Evolutionary conservation across 2,888 invertebrate species (phyloP).

Genomic region (Chymomyza fuscimana): DNA sequence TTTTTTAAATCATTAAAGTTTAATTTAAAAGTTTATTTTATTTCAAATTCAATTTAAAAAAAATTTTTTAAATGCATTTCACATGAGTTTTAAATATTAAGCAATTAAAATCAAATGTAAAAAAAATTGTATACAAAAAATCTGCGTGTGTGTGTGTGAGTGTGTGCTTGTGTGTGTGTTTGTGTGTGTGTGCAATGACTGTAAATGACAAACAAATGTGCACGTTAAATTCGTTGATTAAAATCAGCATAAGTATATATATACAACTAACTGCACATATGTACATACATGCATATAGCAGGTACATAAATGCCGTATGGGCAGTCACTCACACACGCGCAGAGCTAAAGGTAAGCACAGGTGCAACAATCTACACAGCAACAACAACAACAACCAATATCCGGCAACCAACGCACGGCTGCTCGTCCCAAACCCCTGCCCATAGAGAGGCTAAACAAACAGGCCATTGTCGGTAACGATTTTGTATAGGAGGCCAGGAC

Average conservation of each 20-base stretch:
- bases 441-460: not conserved
- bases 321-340: constrained; percentile 5
- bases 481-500: not conserved
- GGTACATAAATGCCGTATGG: not conserved
- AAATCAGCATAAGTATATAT: constrained; percentile 51
- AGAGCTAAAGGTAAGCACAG: not conserved
- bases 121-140: not conserved
- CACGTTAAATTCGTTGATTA: constrained; percentile 57
- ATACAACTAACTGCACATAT: not conserved
- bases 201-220: constrained; percentile 54
- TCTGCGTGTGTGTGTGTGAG: not conserved
- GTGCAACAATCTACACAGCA: not conserved
- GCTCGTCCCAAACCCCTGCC: too few species aligned
- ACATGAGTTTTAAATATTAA: not conserved
- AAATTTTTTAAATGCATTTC: not conserved
- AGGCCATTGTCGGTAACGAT: not conserved
- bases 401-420: not conserved
- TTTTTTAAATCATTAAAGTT: not conserved
- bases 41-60: not conserved
- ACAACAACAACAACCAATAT: not conserved
- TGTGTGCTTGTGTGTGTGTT: constrained; percentile 25
- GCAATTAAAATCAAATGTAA: not conserved
- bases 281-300: constrained; percentile 12
- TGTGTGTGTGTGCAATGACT: constrained; percentile 42
- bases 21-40: not conserved